phyloP scores from a whole-genome alignment of 2,888 invertebrate genomes.

The Lasioglossum morio region DNA sequence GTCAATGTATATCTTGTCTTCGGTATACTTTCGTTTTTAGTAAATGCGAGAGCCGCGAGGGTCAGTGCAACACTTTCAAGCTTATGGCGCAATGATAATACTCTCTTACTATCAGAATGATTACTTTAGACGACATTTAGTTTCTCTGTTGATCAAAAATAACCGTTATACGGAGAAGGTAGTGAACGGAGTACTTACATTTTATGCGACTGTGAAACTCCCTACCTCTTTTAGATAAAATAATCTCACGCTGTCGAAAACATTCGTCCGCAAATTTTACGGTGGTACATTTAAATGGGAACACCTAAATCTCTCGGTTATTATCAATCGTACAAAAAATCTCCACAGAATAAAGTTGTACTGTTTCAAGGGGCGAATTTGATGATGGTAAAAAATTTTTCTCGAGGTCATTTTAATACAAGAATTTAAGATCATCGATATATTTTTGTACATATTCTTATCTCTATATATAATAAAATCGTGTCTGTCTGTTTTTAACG shows the following conservation, averaged over 20 bases:
- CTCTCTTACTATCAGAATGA: not conserved
- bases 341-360: too few species aligned
- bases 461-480: too few species aligned
- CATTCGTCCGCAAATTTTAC: not conserved
- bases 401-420: too few species aligned
- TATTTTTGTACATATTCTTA: too few species aligned
- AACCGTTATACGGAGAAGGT: not conserved
- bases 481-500: too few species aligned
- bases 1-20: not conserved
- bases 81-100: not conserved
- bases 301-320: too few species aligned
- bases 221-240: not conserved
- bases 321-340: too few species aligned
- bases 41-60: slow-evolving; percentile 1
- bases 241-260: not conserved
- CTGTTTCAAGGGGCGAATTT: too few species aligned
- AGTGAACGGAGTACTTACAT: slow-evolving; percentile 24
- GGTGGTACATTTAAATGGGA: too few species aligned
- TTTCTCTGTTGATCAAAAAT: not conserved
- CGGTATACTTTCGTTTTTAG: not conserved
- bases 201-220: not conserved
- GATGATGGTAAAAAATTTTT: too few species aligned
- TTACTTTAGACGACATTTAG: not conserved
- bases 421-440: too few species aligned
- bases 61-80: slow-evolving; percentile 3